Conservation (phyloP, 2,113 vertebrate genomes). For the Urocynchramus pylzowi region DNA sequence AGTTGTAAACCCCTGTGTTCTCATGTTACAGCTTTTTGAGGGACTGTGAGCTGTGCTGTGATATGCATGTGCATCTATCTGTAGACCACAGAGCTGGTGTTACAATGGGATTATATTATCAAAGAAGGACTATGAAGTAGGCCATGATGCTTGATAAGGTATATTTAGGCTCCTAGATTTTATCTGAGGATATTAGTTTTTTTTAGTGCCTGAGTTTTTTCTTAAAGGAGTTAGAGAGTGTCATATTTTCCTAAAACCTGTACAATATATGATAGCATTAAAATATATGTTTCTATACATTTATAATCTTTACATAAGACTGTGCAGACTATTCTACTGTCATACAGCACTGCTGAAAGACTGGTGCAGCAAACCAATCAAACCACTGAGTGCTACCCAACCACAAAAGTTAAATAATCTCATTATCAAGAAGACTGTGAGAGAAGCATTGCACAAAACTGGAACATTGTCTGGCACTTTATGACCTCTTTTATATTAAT, state of each 20-base stretch:
- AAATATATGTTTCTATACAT: background rate
- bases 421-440: background rate
- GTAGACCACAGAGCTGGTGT: background rate
- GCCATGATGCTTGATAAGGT: background rate
- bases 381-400: background rate
- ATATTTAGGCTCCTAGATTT: background rate
- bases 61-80: rapidly evolving
- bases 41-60: background rate
- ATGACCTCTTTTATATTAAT: background rate
- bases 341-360: background rate
- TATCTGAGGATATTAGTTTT: background rate
- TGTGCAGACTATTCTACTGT: background rate
- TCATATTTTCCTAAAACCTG: background rate
- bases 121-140: background rate
- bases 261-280: background rate
- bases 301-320: background rate
- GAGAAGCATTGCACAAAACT: background rate
- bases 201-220: background rate
- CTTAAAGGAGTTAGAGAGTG: background rate
- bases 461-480: background rate
- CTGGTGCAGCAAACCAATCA: background rate
- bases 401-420: background rate
- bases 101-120: background rate
- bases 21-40: background rate
- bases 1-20: background rate